Evolutionary conservation across 2,888 invertebrate species (phyloP), one percentile per base, ranked within the genome.

Genomic region (Cyrtodaria siliqua): DNA sequence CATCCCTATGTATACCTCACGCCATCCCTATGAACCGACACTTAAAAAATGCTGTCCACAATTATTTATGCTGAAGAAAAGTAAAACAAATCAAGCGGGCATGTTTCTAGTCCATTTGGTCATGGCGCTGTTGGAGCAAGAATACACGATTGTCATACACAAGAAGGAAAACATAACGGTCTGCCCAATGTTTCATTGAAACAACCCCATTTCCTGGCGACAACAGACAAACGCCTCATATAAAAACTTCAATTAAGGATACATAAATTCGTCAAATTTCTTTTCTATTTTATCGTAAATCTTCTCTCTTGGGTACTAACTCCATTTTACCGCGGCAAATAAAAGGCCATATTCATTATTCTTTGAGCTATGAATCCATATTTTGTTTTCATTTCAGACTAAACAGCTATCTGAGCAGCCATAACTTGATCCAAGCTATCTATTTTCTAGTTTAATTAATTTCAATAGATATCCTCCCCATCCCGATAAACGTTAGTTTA

Each of bases 371-470:
- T 81, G 78, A 78, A 78, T 81, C 67, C 73, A 66, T 75, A 75
- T 61, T 81, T 78, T 74, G 75, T 81, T 81, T 78, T 78, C 78
- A 75, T 78, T 57, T 66, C 69, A 52, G 60, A 44, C 79, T 47
- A 62, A 61, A 49, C 60, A 40, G 77, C 68, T 52, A 77, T 55
- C 73, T 47, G 70, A 67, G 64, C 78, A 78, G 74, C 75, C 81
- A 81, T 64, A 81, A 78, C 64, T 73, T 70, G 81, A 81, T 78
- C 63, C 66, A 62, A 64, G 74, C 71, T 81, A 81, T 81, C 81
- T 81, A 78, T 81, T 81, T 81, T 75, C 81, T 61, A 69, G 74
- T 62, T 78, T 81, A 81, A 81, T 81, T 81, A 81, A 81, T 81
- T 81, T 81, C 78, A 74, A 81, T 78, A 71, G 72, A 64, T 81